A percentile compares a stretch with the other conserved stretches of the same genome.
These are phyloP conservation scores for Sapajus apella DNA, from an alignment of 2,113 vertebrate species.

Conservation along the genomic window DNA sequence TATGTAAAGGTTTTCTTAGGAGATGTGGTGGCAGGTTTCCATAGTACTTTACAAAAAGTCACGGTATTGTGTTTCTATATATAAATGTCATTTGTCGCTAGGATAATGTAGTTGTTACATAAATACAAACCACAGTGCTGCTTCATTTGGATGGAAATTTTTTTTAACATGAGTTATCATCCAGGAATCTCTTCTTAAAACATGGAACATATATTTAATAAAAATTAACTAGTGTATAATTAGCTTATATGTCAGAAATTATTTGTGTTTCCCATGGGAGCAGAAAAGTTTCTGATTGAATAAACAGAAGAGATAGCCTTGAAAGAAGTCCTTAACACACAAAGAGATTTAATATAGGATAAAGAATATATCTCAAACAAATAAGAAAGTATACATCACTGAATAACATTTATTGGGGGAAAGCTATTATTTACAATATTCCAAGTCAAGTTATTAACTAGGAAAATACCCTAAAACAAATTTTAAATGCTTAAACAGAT, in stretches of 20 bases:
- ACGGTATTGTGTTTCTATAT: background rate
- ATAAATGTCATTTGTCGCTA: background rate
- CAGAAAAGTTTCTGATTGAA: background rate
- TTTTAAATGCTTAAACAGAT: background rate
- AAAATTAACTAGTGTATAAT: slow-evolving; percentile 8
- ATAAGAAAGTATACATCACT: background rate
- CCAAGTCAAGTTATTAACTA: background rate
- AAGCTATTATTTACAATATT: slow-evolving; percentile 25
- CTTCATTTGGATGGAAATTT: background rate
- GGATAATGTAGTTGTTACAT: background rate
- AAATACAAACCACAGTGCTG: background rate
- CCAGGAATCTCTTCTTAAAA: background rate
- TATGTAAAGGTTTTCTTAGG: background rate
- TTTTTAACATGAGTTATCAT: background rate
- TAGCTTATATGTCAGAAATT: slow-evolving; percentile 16
- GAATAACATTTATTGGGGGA: background rate
- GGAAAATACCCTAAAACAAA: background rate
- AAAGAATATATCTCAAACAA: slow-evolving; percentile 7
- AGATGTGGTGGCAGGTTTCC: background rate
- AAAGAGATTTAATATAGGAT: background rate
- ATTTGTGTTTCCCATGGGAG: background rate
- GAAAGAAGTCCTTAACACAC: background rate
- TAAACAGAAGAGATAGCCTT: background rate
- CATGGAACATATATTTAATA: background rate
- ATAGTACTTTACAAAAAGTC: background rate